A percentile compares a stretch with the other conserved stretches of the same genome.
Conservation (phyloP, 2,797 vertebrate species). For the Arrhamphus sclerolepis region DNA sequence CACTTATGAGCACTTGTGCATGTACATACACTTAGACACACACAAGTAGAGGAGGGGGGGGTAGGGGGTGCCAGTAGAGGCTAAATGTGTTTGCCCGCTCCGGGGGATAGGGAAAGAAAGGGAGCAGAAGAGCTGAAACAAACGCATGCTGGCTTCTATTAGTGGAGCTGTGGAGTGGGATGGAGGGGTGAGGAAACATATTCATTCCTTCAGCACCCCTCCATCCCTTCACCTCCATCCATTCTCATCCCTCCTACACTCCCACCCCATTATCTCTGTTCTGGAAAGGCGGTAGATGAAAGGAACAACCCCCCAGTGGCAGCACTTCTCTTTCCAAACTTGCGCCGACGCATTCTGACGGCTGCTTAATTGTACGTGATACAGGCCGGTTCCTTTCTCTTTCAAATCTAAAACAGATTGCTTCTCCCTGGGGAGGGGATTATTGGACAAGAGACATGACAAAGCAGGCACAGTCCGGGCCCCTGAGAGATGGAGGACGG, state of each 20-base stretch:
- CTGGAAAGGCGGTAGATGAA: conserved; percentile 75
- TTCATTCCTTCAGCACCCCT: conserved; percentile 49
- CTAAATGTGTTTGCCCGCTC: conserved; percentile 74
- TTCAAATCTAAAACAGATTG: conserved; percentile 83
- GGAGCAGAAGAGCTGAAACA: conserved; percentile 79
- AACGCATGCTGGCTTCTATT: conserved; percentile 82
- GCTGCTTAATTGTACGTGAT: conserved; percentile 82
- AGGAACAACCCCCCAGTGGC: conserved; percentile 70
- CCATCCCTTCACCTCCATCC: conserved; percentile 20
- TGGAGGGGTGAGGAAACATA: conserved; percentile 69
- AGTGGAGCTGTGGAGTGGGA: conserved; percentile 70
- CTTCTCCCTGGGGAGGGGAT: conserved; percentile 78
- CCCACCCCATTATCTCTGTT: conserved; percentile 80
- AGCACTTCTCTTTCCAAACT: conserved; percentile 72
- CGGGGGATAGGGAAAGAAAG: conserved; percentile 70
- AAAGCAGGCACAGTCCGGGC: conserved; percentile 75
- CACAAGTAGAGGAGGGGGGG: conserved; percentile 47
- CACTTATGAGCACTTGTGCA: conserved; percentile 40
- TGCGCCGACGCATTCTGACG: conserved; percentile 73
- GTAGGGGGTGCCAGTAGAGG: conserved; percentile 62
- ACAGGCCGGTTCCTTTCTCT: conserved; percentile 74
- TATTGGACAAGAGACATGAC: conserved; percentile 75
- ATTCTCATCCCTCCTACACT: conserved; percentile 55
- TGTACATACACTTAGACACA: conserved; percentile 28
- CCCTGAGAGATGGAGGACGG: conserved; percentile 51